A percentile compares a stretch with the other conserved stretches of the same genome.
Evolutionary conservation across 2,797 vertebrate genomes (phyloP).

Genomic region (Sebastes iracundus): DNA sequence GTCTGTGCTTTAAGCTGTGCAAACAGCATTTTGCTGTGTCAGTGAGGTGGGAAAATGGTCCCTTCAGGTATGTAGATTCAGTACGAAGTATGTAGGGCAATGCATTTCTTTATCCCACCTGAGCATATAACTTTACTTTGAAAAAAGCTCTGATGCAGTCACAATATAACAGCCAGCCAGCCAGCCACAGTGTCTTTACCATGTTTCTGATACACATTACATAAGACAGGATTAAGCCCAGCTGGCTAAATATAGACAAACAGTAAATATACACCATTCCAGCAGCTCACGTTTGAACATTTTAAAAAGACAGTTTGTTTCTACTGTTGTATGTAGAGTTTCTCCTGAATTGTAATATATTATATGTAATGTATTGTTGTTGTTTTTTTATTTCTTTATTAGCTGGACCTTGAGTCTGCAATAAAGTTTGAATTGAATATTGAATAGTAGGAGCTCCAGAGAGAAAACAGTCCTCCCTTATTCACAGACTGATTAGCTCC

Average conservation of each 20-base stretch:
- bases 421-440: too few species aligned
- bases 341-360: too few species aligned
- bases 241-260: slow-evolving; percentile 73
- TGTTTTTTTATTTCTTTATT: too few species aligned
- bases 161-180: not conserved
- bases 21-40: not conserved
- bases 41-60: not conserved
- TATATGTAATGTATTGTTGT: too few species aligned
- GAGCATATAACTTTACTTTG: not conserved
- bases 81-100: too few species aligned
- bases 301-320: not conserved
- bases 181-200: slow-evolving; percentile 25
- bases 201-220: slow-evolving; percentile 60
- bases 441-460: not conserved
- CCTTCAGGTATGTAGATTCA: not conserved
- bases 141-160: not conserved
- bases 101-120: not conserved
- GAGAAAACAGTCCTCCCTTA: not conserved
- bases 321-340: not conserved
- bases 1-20: slow-evolving; percentile 2
- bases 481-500: slow-evolving; percentile 2
- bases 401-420: too few species aligned
- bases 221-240: slow-evolving; percentile 72
- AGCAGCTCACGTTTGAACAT: slow-evolving; percentile 46
- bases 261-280: slow-evolving; percentile 12